Evolutionary conservation across 1,140 invertebrate genomes (phyloP).

Genomic region (Neodiprion pinetum): DNA sequence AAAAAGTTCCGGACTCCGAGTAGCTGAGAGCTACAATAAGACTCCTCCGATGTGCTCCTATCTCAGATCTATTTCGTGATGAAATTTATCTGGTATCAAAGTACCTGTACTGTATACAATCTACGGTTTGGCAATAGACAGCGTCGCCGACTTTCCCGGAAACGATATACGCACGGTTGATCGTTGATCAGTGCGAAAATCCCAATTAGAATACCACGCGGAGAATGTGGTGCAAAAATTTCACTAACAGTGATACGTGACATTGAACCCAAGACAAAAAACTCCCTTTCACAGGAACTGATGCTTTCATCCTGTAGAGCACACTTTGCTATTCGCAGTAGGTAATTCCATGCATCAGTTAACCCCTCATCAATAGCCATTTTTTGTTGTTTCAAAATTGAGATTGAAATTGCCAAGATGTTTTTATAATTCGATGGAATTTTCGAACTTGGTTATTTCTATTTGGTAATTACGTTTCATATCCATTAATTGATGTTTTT

Average conservation of each 20-base stretch:
- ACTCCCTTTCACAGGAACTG: too few relatives aligned
- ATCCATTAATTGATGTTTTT: too few relatives aligned
- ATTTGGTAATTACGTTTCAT: too few relatives aligned
- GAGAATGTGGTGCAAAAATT: background rate
- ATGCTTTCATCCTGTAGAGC: too few relatives aligned
- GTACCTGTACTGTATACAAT: background rate
- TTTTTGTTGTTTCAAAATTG: too few relatives aligned
- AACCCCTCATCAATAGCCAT: too few relatives aligned
- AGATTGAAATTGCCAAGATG: too few relatives aligned
- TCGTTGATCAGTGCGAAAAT: background rate
- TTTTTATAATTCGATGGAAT: too few relatives aligned
- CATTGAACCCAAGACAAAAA: background rate
- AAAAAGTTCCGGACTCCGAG: conserved; percentile 36
- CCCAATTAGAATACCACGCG: background rate
- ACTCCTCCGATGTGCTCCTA: background rate
- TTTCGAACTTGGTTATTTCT: too few relatives aligned
- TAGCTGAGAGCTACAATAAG: background rate
- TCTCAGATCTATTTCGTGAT: background rate
- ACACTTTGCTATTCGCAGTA: too few relatives aligned
- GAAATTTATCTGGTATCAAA: background rate
- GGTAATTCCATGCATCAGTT: too few relatives aligned
- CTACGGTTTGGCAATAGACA: background rate
- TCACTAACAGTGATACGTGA: background rate
- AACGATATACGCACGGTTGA: background rate
- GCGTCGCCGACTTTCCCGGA: background rate